These are phyloP conservation scores for Stercorarius parasiticus DNA, from an alignment of 2,113 vertebrate genomes.

Conservation along the genomic window DNA sequence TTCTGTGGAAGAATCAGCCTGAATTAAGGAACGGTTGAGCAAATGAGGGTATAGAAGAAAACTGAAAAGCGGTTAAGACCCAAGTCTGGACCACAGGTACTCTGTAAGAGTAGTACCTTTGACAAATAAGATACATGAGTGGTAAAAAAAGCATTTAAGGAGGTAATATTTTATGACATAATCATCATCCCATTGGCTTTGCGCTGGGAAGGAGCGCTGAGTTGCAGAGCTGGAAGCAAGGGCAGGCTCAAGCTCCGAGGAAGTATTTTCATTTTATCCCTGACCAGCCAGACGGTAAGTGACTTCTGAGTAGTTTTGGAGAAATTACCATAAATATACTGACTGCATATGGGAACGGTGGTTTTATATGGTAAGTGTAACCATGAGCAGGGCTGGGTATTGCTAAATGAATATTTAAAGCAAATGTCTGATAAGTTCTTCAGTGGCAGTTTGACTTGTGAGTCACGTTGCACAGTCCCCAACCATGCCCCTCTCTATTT, in stretches of 20 bases:
- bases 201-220: not conserved
- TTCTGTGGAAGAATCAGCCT: not conserved
- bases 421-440: constrained; percentile 46
- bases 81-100: not conserved
- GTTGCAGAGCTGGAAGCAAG: not conserved
- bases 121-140: not conserved
- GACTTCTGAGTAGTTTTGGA: not conserved
- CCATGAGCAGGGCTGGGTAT: not conserved
- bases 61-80: not conserved
- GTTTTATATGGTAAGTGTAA: not conserved
- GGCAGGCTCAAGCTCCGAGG: not conserved
- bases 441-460: constrained; percentile 34
- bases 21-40: not conserved
- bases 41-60: not conserved
- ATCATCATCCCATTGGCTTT: fast-evolving
- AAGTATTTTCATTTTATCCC: not conserved
- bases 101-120: not conserved
- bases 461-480: constrained; percentile 62
- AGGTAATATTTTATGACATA: not conserved
- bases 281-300: not conserved
- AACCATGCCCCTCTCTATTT: constrained; percentile 71
- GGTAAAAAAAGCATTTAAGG: not conserved
- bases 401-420: constrained; percentile 47
- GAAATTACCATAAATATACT: not conserved
- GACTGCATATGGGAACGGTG: not conserved